These are phyloP conservation scores for Celastrina argiolus DNA, from an alignment of 2,888 invertebrate species.

Conservation along the genomic window DNA sequence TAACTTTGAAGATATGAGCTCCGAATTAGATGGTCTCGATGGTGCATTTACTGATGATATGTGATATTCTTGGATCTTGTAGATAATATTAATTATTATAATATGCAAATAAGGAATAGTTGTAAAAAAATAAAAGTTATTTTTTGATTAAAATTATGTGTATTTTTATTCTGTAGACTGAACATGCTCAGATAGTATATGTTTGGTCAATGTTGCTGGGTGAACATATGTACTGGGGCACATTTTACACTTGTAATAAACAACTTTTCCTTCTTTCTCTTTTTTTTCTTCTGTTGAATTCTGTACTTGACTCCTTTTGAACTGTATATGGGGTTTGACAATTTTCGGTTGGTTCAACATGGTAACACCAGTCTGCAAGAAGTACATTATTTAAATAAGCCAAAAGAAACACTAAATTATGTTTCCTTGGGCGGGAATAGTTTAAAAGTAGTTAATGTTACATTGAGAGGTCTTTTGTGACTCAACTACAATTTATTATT, in stretches of 20 bases:
- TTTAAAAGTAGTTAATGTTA: no score
- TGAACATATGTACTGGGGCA: constrained; percentile 56
- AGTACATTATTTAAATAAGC: background rate
- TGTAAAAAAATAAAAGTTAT: constrained; percentile 1
- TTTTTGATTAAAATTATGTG: constrained; percentile 28
- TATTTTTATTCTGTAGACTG: constrained; percentile 32
- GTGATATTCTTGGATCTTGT: constrained; percentile 13
- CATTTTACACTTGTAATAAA: constrained; percentile 54
- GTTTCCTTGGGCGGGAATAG: no score
- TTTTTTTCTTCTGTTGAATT: background rate
- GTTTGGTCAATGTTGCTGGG: constrained; percentile 57
- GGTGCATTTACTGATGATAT: constrained; percentile 59
- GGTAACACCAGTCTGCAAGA: background rate
- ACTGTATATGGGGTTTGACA: background rate
- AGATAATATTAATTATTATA: constrained; percentile 20
- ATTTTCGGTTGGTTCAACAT: background rate
- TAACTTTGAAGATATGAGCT: constrained; percentile 41
- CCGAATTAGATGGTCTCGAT: constrained; percentile 55
- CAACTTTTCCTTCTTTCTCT: background rate
- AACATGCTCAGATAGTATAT: constrained; percentile 60
- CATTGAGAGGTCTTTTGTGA: no score
- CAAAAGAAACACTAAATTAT: no score
- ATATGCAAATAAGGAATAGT: background rate
- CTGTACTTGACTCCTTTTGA: background rate
- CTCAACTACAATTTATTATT: no score